A percentile compares a stretch with the other conserved stretches of the same genome.
phyloP scores from a whole-genome alignment of 2,888 invertebrate species.

The Tipula lateralis region DNA sequence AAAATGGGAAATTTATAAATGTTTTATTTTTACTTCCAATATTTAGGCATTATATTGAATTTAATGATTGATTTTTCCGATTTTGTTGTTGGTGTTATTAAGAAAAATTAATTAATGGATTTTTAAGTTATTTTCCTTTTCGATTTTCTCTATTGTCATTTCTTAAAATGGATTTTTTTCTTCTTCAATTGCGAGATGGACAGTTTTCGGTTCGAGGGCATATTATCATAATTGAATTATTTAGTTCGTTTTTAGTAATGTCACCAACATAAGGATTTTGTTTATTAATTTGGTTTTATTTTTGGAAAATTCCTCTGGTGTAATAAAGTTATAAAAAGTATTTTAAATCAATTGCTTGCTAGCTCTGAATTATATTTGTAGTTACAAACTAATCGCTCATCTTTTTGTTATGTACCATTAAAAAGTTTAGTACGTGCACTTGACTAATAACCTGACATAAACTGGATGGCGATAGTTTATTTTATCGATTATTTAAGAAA shows the following conservation, averaged over 20 bases:
- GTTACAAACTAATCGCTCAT: too few relatives aligned
- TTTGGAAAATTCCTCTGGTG: too few relatives aligned
- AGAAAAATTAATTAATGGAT: slow-evolving; percentile 1
- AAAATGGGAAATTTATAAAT: neutral
- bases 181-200: neutral
- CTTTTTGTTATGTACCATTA: too few relatives aligned
- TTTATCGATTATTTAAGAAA: too few relatives aligned
- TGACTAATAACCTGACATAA: too few relatives aligned
- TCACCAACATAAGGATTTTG: neutral
- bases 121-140: neutral
- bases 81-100: neutral
- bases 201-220: neutral
- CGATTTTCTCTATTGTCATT: neutral
- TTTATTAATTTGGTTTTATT: too few relatives aligned
- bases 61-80: neutral
- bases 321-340: too few relatives aligned
- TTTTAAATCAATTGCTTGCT: too few relatives aligned
- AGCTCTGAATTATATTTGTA: too few relatives aligned
- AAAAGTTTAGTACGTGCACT: too few relatives aligned
- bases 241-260: neutral
- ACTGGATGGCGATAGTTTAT: too few relatives aligned
- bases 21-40: neutral
- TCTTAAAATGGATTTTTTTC: neutral
- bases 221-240: neutral
- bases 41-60: neutral